phyloP scores from a whole-genome alignment of 1,140 invertebrate genomes.

The Hyphantria cunea region DNA sequence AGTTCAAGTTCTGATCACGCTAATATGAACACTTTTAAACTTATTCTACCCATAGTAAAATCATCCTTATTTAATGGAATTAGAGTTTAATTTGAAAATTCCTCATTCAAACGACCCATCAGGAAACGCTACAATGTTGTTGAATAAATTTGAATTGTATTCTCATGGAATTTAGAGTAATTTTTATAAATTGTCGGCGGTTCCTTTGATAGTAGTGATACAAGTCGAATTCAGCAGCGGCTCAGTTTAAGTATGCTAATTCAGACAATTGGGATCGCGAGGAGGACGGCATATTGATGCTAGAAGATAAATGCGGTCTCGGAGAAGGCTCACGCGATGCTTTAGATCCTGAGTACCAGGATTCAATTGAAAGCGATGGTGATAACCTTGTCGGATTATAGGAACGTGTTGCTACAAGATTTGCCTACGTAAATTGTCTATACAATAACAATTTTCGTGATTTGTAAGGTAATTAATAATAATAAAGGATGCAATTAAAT shows the following conservation, averaged over 20 bases:
- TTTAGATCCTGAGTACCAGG: slow-evolving; percentile 12
- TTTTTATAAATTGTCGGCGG: slow-evolving; percentile 32
- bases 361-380: too few relatives aligned
- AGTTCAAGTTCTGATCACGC: slow-evolving; percentile 50
- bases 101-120: neutral
- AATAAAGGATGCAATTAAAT: too few relatives aligned
- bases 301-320: neutral
- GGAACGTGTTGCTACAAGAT: too few relatives aligned
- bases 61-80: neutral
- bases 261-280: slow-evolving; percentile 54
- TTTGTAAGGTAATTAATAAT: too few relatives aligned
- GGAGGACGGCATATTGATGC: slow-evolving; percentile 4
- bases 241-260: slow-evolving; percentile 61
- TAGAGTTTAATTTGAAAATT: slow-evolving; percentile 29
- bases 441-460: too few relatives aligned
- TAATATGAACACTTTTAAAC: slow-evolving; percentile 35
- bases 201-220: slow-evolving; percentile 50
- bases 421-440: too few relatives aligned
- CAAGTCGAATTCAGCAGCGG: slow-evolving; percentile 55
- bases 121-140: slow-evolving; percentile 1
- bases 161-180: slow-evolving; percentile 11
- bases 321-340: slow-evolving; percentile 2
- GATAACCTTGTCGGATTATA: too few relatives aligned
- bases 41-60: slow-evolving; percentile 11
- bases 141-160: slow-evolving; percentile 32